Base-by-base conservation (phyloP, 2,113 vertebrate genomes). In the Condylura cristata region DNA sequence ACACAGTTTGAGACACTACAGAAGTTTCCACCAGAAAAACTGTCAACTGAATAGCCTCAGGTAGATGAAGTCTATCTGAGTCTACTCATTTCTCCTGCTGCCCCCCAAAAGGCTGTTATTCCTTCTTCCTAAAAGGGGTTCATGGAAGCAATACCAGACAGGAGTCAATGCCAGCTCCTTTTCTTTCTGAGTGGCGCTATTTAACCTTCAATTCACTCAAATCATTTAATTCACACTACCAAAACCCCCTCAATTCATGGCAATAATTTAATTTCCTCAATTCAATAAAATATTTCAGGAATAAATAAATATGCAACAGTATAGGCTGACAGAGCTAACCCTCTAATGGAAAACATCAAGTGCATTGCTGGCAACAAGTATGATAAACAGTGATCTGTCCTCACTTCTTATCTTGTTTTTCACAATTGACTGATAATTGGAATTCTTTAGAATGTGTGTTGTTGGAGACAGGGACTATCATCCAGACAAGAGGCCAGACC, bases 231-330 rank as follows among this genome's bases (percentile, higher is more conserved):
- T 58, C 13, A 3, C 44, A 76, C 68, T 70, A 68, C 24, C 4
- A 61, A 61, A 61, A 61, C 22, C 53, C 60, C 65, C 39, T 63
- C 66, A 48, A 20, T 28, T 90, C 39, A 37, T 22, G 53, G 78
- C 63, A 89, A 71, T 75, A 82, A 80, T 86, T 48, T 51, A n/a
- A 92, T 61, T 81, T 82, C 44, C 78, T 86, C 46, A 72, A 48
- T 63, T 44, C 60, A 75, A 61, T 75, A 39, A 17, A 81, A n/a
- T 85, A 63, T 9, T 28, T 61, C 18, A 63, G 76, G 60, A 66
- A 80, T 65, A 90, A 86, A 70, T 53, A 51, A 89, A 60, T 13
- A 79, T 6, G 51, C 18, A 56, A 34, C 86, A 83, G 58, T 2
- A 34, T 0, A 72, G 37, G 82, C 16, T 2, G 12, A 72, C 2